Conservation (phyloP, 1,140 invertebrate species). For the Potamilus streckersoni region DNA sequence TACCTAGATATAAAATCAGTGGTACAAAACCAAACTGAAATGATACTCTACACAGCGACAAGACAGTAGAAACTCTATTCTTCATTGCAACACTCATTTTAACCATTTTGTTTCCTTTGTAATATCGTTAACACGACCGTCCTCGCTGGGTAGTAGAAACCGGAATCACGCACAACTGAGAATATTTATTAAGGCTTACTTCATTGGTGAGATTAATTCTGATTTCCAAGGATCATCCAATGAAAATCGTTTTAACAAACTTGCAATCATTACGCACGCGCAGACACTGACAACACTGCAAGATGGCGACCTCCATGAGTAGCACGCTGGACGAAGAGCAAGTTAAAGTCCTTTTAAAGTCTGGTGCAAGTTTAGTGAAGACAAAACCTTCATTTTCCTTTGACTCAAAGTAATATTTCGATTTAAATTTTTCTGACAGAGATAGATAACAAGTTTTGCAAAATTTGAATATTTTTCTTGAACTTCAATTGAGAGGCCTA, state of each 20-base stretch:
- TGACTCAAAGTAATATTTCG: conserved; percentile 32
- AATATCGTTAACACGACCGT: background rate
- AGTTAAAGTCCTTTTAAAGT: conserved; percentile 28
- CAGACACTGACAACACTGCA: background rate
- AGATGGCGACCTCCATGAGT: conserved; percentile 28
- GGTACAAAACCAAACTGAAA: conserved; percentile 40
- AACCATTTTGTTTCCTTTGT: conserved; percentile 6
- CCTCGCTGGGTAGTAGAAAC: background rate
- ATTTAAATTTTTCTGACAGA: no score
- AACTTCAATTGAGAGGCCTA: no score
- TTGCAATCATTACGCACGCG: conserved; percentile 4
- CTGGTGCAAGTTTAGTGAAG: conserved; percentile 36
- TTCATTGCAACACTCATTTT: conserved; percentile 32
- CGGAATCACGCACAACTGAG: background rate
- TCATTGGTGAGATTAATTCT: background rate
- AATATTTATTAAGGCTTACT: background rate
- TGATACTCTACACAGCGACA: conserved; percentile 26
- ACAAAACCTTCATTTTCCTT: conserved; percentile 34
- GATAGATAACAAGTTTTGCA: no score
- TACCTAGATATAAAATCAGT: conserved; percentile 36
- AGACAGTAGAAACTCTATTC: conserved; percentile 28
- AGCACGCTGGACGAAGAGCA: conserved; percentile 22
- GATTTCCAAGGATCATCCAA: background rate
- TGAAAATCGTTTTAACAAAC: conserved; percentile 1
- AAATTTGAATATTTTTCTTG: no score